These are phyloP conservation scores for Parnassius smintheus DNA, from an alignment of 2,888 invertebrate species.

Conservation along the genomic window DNA sequence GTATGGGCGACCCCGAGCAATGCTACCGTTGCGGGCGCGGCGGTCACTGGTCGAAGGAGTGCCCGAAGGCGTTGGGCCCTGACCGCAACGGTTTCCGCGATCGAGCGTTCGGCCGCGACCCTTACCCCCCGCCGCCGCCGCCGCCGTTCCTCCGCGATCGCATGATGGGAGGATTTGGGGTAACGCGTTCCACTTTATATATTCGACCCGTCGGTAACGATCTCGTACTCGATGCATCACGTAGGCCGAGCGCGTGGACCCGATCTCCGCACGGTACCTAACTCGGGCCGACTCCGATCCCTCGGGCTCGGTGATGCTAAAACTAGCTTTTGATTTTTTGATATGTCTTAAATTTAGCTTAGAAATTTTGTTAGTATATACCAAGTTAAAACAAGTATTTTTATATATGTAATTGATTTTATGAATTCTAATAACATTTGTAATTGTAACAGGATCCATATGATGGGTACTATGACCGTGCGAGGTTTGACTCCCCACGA, in stretches of 20 bases:
- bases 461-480: conserved; percentile 90
- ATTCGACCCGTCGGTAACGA: conserved; percentile 49
- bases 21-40: conserved; percentile 97
- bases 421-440: conserved; percentile 26
- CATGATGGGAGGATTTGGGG: conserved; percentile 95
- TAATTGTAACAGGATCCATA: conserved; percentile 81
- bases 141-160: conserved; percentile 94
- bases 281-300: conserved; percentile 46
- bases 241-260: conserved; percentile 64
- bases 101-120: conserved; percentile 93
- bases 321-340: conserved; percentile 28
- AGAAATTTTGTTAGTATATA: not conserved
- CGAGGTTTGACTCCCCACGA: conserved; percentile 88
- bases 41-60: conserved; percentile 98
- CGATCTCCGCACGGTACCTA: conserved; percentile 58
- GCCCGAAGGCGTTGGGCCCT: conserved; percentile 91
- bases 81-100: conserved; percentile 92
- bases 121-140: conserved; percentile 95
- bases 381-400: not conserved
- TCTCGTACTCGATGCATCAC: conserved; percentile 49
- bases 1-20: conserved; percentile 98
- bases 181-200: conserved; percentile 78
- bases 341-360: conserved; percentile 1
- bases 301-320: conserved; percentile 62
- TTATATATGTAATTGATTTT: not conserved